Base-by-base conservation (phyloP, 1,140 invertebrate genomes). In the Trichoplusia ni region DNA sequence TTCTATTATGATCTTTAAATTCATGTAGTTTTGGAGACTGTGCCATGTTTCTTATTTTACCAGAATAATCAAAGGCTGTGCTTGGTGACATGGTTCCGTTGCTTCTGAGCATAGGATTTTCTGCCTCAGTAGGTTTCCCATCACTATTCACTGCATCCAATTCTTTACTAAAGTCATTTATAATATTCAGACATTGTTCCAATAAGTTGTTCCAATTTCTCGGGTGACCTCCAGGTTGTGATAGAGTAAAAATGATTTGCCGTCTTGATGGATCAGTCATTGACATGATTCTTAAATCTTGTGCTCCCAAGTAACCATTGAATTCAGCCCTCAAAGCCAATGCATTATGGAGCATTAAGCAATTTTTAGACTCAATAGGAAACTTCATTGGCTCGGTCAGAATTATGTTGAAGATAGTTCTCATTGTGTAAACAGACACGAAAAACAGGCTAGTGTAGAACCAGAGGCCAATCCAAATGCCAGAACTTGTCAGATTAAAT, bases 151-250 rank as follows among this genome's bases (percentile, higher is more conserved):
- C 90, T 40, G 84, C 87, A 18, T 92, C 92, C 1, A 96, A 74
- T 35, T 94, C 90, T 1, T 91, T 89, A 0, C 92, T 92, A 74
- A 94, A 96, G 42, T 91, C 89, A 54, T 92, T 93, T 0, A 96
- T 89, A 0, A 93, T 79, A 25, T 75, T 78, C 2, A 95, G 71
- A 77, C 93, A 93, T 69, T 92, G 92, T 67, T 93, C 91, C 7
- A 94, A 86, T 2, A 96, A 77, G 54, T 91, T 91, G 70, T 95
- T 96, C 95, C 95, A 97, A 68, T 95, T 95, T 64, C 94, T 94
- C 1, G 95, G 95, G 84, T 96, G 95, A 44, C 94, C 94, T 18
- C 95, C 94, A 42, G 95, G 95, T 75, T 94, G 93, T 49, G 95
- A 96, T 0, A 97, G 81, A 8, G 92, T 92, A 74, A 95, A 97